A percentile compares a stretch with the other conserved stretches of the same genome.
Evolutionary conservation across 2,797 vertebrate species (phyloP).

Genomic region (Propithecus perrieri): DNA sequence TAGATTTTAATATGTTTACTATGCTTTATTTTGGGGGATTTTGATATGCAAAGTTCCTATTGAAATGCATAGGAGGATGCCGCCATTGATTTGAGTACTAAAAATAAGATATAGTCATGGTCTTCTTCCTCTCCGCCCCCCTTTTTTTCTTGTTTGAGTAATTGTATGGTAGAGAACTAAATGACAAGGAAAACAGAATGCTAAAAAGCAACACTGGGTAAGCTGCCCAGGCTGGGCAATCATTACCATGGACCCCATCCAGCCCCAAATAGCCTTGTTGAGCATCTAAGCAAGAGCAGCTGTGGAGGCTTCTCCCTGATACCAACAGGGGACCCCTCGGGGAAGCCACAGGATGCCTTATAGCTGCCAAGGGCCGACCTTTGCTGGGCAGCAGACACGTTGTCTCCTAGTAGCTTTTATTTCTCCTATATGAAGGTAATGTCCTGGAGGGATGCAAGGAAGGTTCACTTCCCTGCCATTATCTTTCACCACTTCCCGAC

Average conservation of each 20-base stretch:
- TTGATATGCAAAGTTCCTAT: constrained; percentile 70
- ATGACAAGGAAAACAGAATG: constrained; percentile 75
- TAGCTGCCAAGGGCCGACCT: neutral
- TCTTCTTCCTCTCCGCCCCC: constrained; percentile 7
- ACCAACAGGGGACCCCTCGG: neutral
- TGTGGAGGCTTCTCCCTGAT: constrained; percentile 56
- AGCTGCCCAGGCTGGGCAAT: constrained; percentile 57
- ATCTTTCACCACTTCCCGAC: neutral
- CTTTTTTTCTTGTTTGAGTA: constrained; percentile 65
- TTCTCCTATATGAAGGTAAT: neutral
- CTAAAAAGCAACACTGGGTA: constrained; percentile 67
- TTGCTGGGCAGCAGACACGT: constrained; percentile 35
- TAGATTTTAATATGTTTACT: constrained; percentile 77
- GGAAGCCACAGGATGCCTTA: constrained; percentile 25
- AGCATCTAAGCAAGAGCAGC: constrained; percentile 52
- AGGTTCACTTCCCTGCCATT: neutral
- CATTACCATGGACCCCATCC: constrained; percentile 67
- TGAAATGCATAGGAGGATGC: constrained; percentile 70
- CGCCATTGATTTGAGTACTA: constrained; percentile 74
- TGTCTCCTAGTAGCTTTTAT: neutral
- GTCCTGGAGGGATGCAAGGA: neutral
- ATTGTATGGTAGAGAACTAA: constrained; percentile 73
- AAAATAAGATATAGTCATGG: constrained; percentile 76
- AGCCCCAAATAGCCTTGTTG: constrained; percentile 64
- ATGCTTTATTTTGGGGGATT: constrained; percentile 74